These are phyloP conservation scores for Sorex maritimensis DNA, from an alignment of 2,797 vertebrate species.

Conservation along the genomic window DNA sequence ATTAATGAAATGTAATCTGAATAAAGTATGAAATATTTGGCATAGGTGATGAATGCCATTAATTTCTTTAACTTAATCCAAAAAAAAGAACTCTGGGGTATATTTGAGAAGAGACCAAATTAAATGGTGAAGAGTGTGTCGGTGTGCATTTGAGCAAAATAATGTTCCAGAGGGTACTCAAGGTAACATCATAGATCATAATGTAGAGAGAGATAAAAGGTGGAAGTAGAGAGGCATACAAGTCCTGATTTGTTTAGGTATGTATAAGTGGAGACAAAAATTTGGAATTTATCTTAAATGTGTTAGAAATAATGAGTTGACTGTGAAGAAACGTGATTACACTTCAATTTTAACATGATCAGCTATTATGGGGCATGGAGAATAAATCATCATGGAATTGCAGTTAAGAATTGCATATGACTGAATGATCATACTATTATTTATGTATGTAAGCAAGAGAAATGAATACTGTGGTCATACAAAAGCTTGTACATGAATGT, in stretches of 20 bases:
- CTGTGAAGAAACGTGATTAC: not conserved
- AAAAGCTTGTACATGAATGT: not conserved
- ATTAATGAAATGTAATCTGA: not conserved
- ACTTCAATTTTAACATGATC: not conserved
- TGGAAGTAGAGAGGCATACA: not conserved
- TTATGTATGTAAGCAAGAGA: not conserved
- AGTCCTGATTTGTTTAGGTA: conserved; percentile 2
- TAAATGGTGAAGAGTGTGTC: not conserved
- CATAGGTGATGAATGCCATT: not conserved
- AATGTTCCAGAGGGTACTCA: not conserved
- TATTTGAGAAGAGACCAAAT: not conserved
- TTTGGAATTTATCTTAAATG: conserved; percentile 44
- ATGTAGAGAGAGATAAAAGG: not conserved
- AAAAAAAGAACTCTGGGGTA: not conserved
- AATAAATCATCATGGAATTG: not conserved
- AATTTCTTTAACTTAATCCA: not conserved
- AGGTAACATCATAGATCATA: not conserved
- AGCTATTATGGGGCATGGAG: not conserved
- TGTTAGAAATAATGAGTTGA: conserved; percentile 6
- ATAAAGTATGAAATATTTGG: not conserved
- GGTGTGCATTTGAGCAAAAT: not conserved
- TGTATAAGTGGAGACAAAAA: not conserved
- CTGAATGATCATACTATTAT: not conserved
- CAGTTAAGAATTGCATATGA: not conserved
- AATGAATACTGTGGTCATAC: not conserved